phyloP scores from a whole-genome alignment of 2,888 invertebrate genomes.

The Strigamia transsilvanica region DNA sequence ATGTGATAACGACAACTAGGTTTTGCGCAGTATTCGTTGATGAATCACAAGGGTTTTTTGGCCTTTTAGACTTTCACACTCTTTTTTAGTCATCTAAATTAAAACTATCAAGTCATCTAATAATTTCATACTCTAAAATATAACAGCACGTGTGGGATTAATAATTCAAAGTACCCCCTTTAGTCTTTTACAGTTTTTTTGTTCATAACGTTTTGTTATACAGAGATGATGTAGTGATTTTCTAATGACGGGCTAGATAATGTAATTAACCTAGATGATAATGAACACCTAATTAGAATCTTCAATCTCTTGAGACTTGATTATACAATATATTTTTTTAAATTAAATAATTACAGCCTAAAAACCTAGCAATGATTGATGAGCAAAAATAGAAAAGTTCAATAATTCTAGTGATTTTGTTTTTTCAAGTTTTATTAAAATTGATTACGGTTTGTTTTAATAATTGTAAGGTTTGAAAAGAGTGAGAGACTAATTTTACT shows the following conservation, averaged over 20 bases:
- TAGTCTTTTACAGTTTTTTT: slow-evolving; percentile 20
- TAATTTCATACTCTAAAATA: slow-evolving; percentile 2
- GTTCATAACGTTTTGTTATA: not conserved
- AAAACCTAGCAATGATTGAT: too few species aligned
- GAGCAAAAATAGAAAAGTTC: not conserved
- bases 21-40: not conserved
- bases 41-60: not conserved
- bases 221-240: slow-evolving; percentile 1
- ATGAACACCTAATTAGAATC: slow-evolving; percentile 16
- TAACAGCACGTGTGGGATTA: slow-evolving; percentile 2
- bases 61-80: too few species aligned
- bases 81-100: not conserved
- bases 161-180: slow-evolving; percentile 20
- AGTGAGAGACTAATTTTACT: not conserved
- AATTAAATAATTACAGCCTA: too few species aligned
- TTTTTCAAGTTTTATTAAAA: not conserved
- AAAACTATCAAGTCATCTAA: slow-evolving; percentile 13
- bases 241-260: slow-evolving; percentile 1
- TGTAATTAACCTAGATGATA: not conserved
- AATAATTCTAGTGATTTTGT: not conserved
- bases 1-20: not conserved
- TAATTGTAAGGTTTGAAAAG: not conserved
- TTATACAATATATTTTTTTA: not conserved
- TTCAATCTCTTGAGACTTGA: not conserved
- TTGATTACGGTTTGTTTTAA: not conserved